Conservation (phyloP, 2,888 invertebrate species). For the Merodon equestris region DNA sequence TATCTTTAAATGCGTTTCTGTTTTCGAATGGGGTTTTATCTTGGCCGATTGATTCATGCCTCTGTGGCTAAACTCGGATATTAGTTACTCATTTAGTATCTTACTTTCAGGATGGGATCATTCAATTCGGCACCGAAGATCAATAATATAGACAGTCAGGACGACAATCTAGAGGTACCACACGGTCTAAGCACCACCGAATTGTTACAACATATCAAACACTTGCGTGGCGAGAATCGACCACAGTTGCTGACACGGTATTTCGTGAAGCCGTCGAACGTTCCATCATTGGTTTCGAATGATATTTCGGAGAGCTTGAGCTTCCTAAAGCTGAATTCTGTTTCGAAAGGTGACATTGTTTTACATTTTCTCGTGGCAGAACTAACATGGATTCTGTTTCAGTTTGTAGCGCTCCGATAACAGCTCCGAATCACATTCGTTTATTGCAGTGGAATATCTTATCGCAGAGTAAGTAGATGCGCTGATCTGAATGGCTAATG, state of each 20-base stretch:
- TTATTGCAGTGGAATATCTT: conserved; percentile 86
- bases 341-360: conserved; percentile 77
- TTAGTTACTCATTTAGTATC: conserved; percentile 42
- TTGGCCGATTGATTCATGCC: conserved; percentile 15
- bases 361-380: conserved; percentile 29
- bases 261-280: conserved; percentile 74
- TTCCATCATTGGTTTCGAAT: conserved; percentile 69
- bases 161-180: conserved; percentile 80
- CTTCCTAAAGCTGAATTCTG: conserved; percentile 78
- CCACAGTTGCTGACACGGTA: conserved; percentile 79
- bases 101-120: conserved; percentile 84
- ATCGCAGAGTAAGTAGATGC: conserved; percentile 82
- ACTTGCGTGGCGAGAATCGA: conserved; percentile 78
- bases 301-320: conserved; percentile 77
- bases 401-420: conserved; percentile 80
- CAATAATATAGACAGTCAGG: conserved; percentile 82
- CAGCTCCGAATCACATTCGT: conserved; percentile 80
- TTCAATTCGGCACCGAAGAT: conserved; percentile 85
- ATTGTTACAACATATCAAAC: conserved; percentile 80
- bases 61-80: not conserved
- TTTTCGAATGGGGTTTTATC: conserved; percentile 4
- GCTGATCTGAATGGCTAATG: conserved; percentile 55
- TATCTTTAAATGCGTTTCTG: not conserved
- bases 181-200: conserved; percentile 79
- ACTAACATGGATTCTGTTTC: conserved; percentile 30